These are phyloP conservation scores for Oncopeltus fasciatus DNA, from an alignment of 1,140 invertebrate species.

Conservation along the genomic window DNA sequence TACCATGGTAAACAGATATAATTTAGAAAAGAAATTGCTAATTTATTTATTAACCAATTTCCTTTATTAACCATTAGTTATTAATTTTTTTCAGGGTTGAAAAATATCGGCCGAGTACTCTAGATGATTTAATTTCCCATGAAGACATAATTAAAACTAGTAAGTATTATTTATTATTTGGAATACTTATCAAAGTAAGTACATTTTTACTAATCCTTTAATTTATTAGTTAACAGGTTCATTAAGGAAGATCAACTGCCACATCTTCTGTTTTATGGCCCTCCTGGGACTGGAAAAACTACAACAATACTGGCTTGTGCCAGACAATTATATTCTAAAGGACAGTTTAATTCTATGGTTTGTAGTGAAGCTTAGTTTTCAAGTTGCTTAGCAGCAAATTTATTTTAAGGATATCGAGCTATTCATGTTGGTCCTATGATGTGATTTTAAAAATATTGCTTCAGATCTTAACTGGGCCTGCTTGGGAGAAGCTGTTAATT, in stretches of 20 bases:
- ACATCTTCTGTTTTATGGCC: constrained; percentile 95
- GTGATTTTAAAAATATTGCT: too few species aligned
- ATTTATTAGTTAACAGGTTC: constrained; percentile 68
- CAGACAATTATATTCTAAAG: constrained; percentile 74
- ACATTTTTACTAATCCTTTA: constrained; percentile 2
- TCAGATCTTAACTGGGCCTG: too few species aligned
- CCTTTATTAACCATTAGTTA: too few species aligned
- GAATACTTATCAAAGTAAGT: neutral
- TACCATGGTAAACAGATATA: neutral
- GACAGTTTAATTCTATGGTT: constrained; percentile 80
- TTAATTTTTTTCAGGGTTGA: constrained; percentile 77
- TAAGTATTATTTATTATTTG: constrained; percentile 35
- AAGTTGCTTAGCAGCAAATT: too few species aligned
- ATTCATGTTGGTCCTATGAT: too few species aligned
- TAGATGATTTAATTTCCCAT: constrained; percentile 91
- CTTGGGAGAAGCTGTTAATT: too few species aligned
- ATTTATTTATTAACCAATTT: neutral
- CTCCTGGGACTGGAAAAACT: constrained; percentile 96
- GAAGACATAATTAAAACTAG: constrained; percentile 93
- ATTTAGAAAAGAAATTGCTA: neutral
- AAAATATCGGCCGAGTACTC: constrained; percentile 83
- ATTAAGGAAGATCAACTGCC: constrained; percentile 85
- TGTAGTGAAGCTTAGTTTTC: too few species aligned
- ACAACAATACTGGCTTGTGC: constrained; percentile 96
- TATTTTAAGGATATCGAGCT: too few species aligned